A percentile compares a stretch with the other conserved stretches of the same genome.
Conservation (phyloP, 2,113 vertebrate genomes). For the Thalassarche chlororhynchos region DNA sequence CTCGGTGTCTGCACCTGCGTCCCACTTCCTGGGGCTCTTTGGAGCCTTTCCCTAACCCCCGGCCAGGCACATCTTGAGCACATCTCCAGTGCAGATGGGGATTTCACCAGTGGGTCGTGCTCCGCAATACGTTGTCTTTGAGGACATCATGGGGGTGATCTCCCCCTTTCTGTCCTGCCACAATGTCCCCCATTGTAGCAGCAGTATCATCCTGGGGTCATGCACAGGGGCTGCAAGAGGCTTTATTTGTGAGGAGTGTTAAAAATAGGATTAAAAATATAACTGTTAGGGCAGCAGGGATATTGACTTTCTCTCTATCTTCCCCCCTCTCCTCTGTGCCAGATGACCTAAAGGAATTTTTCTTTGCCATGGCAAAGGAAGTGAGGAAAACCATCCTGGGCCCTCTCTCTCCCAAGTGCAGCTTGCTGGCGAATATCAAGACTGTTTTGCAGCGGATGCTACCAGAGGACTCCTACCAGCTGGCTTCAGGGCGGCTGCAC, state of each 20-base stretch:
- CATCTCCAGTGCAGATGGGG: rapidly evolving
- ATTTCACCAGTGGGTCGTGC: background rate
- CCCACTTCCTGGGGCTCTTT: background rate
- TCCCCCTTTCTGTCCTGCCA: background rate
- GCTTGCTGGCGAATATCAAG: conserved; percentile 75
- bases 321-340: background rate
- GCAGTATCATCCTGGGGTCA: background rate
- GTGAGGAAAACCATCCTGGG: conserved; percentile 77
- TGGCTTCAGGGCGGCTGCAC: conserved; percentile 80
- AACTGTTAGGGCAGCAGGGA: background rate
- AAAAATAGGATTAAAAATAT: background rate
- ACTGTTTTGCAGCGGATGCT: conserved; percentile 69
- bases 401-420: conserved; percentile 80
- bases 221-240: background rate
- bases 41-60: background rate
- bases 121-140: rapidly evolving
- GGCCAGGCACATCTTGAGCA: background rate
- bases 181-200: rapidly evolving
- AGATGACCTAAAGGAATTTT: conserved; percentile 76
- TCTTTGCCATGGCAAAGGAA: conserved; percentile 68
- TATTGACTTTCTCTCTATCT: background rate
- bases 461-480: conserved; percentile 81
- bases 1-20: background rate
- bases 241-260: background rate
- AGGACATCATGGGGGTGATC: background rate